phyloP scores from a whole-genome alignment of 2,888 invertebrate genomes.

The Acronicta leporina region DNA sequence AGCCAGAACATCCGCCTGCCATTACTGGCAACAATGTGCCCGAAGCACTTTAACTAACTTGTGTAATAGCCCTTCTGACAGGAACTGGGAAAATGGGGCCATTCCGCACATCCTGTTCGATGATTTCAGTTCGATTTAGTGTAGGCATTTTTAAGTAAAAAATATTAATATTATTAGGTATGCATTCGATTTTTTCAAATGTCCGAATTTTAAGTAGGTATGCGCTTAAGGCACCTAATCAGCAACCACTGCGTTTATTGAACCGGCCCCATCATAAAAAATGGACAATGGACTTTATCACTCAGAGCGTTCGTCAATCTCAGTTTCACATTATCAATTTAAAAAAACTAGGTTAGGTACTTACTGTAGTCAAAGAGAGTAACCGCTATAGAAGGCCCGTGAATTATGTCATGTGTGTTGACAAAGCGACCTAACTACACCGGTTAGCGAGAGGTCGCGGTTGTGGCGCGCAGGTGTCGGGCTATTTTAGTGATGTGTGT shows the following conservation, averaged over 20 bases:
- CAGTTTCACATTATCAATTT: constrained; percentile 17
- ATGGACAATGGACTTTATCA: background rate
- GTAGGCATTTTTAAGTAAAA: background rate
- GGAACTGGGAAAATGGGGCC: constrained; percentile 43
- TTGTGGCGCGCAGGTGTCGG: constrained; percentile 82
- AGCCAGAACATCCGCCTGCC: constrained; percentile 70
- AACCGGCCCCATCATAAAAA: no score
- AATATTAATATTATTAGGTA: background rate
- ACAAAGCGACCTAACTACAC: constrained; percentile 74
- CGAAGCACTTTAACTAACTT: constrained; percentile 56
- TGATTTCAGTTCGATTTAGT: constrained; percentile 14
- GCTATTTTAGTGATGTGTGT: constrained; percentile 81
- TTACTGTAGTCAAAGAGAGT: constrained; percentile 24
- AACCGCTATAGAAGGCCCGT: constrained; percentile 35
- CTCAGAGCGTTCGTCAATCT: constrained; percentile 4
- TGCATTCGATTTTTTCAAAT: no score
- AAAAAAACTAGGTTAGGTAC: constrained; percentile 22
- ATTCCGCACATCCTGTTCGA: constrained; percentile 51
- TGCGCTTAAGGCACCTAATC: no score
- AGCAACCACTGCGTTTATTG: no score
- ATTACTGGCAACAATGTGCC: constrained; percentile 60
- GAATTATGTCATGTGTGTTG: constrained; percentile 71
- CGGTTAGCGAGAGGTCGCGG: constrained; percentile 77
- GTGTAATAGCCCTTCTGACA: constrained; percentile 47
- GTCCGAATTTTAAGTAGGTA: no score